phyloP scores from a whole-genome alignment of 2,113 vertebrate species.

The Lagenorhynchus albirostris region DNA sequence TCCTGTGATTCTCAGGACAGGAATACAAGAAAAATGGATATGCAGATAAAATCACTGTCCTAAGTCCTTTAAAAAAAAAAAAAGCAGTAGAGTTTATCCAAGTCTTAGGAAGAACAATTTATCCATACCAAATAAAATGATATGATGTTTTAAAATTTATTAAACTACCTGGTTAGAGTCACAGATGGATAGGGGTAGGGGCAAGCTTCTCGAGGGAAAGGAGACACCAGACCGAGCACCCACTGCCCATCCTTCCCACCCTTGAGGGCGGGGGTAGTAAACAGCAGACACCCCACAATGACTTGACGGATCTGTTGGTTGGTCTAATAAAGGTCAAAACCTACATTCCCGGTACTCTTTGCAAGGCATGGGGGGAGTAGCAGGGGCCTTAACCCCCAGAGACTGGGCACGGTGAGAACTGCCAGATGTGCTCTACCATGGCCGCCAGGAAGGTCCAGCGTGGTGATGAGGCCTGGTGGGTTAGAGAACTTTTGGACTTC shows the following conservation, averaged over 20 bases:
- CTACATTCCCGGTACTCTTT: background rate
- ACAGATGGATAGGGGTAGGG: background rate
- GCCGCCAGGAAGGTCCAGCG: background rate
- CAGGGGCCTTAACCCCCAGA: too few species aligned
- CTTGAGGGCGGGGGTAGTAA: background rate
- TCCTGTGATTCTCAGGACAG: background rate
- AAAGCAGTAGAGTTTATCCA: background rate
- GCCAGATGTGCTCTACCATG: background rate
- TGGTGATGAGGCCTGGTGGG: background rate
- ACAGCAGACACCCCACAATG: background rate
- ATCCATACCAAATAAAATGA: background rate
- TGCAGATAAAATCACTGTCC: background rate
- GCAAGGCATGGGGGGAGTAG: rapidly evolving
- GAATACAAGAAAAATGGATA: too few species aligned
- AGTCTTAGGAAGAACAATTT: background rate
- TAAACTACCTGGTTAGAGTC: background rate
- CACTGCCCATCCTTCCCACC: background rate
- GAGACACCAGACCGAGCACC: background rate
- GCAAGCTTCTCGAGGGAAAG: background rate
- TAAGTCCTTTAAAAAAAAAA: background rate
- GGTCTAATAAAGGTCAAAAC: background rate
- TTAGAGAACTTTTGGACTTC: background rate
- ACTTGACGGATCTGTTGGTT: too few species aligned
- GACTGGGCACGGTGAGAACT: rapidly evolving
- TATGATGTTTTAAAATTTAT: background rate